A percentile compares a stretch with the other conserved stretches of the same genome.
Evolutionary conservation across 2,113 vertebrate genomes (phyloP).

Genomic region (Aepyceros melampus): DNA sequence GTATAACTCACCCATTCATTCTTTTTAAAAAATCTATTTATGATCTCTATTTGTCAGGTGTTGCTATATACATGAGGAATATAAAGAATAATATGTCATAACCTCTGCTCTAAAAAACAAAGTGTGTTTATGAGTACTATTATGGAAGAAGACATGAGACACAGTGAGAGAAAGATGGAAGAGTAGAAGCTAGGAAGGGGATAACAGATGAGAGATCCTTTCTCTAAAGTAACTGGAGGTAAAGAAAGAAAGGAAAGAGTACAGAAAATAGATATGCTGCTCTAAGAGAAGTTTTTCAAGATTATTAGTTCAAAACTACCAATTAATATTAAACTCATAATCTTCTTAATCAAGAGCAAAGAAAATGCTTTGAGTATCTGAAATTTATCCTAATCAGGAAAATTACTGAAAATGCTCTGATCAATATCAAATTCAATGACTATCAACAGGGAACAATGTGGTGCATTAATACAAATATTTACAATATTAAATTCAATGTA

Average conservation of each 20-base stretch:
- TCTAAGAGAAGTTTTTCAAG: background rate
- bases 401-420: background rate
- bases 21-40: background rate
- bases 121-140: background rate
- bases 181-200: background rate
- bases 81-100: background rate
- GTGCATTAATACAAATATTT: background rate
- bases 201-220: background rate
- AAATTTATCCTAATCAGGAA: slow-evolving; percentile 38
- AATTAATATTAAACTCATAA: slow-evolving; percentile 17
- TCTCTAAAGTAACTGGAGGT: background rate
- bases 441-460: background rate
- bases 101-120: background rate
- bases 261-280: background rate
- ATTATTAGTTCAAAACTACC: background rate
- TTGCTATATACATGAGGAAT: background rate
- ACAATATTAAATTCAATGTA: background rate
- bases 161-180: background rate
- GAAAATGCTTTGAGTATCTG: slow-evolving; percentile 21
- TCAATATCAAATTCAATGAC: slow-evolving; percentile 5
- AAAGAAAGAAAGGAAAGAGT: background rate
- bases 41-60: background rate
- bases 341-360: slow-evolving; percentile 37
- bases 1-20: background rate
- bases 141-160: background rate